phyloP scores from a whole-genome alignment of 2,113 vertebrate genomes.

The Nanorana parkeri region DNA sequence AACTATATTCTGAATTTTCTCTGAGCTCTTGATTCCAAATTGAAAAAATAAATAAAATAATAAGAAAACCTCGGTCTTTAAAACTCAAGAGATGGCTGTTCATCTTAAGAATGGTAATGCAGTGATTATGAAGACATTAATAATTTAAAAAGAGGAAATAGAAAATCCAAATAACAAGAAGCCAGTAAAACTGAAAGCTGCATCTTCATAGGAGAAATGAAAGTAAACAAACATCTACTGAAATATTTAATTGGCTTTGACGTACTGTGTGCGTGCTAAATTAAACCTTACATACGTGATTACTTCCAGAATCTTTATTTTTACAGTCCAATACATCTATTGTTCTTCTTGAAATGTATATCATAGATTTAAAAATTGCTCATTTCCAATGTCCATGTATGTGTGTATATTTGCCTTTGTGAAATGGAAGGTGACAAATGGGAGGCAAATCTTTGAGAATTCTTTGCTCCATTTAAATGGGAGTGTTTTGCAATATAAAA shows the following conservation, averaged over 20 bases:
- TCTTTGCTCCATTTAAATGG: no score
- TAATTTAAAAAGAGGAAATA: conserved; percentile 38
- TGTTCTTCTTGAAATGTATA: background rate
- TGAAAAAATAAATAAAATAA: background rate
- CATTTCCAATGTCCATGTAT: no score
- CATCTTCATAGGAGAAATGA: conserved; percentile 6
- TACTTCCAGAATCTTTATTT: background rate
- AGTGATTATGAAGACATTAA: conserved; percentile 32
- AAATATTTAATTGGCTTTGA: conserved; percentile 47
- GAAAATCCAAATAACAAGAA: conserved; percentile 28
- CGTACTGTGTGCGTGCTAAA: conserved; percentile 34
- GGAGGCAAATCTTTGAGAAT: no score
- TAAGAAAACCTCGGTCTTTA: background rate
- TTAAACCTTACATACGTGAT: conserved; percentile 6
- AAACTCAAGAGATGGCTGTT: background rate
- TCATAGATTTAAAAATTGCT: no score
- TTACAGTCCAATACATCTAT: background rate
- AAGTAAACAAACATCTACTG: background rate
- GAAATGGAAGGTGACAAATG: no score
- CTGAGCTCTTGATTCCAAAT: background rate
- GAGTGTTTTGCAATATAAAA: no score
- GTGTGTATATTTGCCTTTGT: no score
- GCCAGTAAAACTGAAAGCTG: background rate
- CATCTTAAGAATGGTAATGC: conserved; percentile 16
- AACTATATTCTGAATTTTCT: no score